Evolutionary conservation across 2,113 vertebrate genomes (phyloP).

Genomic region (Eleginops maclovinus): DNA sequence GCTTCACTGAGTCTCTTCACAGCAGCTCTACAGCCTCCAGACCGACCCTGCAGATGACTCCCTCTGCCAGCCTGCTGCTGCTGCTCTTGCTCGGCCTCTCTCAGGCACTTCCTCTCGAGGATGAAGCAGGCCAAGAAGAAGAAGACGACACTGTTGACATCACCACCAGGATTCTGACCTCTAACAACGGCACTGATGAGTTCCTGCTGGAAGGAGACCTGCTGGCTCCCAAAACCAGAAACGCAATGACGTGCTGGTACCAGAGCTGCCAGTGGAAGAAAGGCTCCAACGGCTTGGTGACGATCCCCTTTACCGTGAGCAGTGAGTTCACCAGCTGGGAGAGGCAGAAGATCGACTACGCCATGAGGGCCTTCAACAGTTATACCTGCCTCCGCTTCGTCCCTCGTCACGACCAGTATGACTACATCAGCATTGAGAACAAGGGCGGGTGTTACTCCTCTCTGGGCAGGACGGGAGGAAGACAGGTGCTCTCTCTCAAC

Average conservation of each 20-base stretch:
- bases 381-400: constrained; percentile 48
- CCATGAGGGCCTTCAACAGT: constrained; percentile 6
- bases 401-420: constrained; percentile 7
- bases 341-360: background rate
- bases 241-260: constrained; percentile 21
- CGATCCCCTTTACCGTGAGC: constrained; percentile 30
- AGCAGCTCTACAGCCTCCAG: constrained; percentile 33
- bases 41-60: constrained; percentile 47
- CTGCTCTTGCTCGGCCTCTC: constrained; percentile 53
- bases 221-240: constrained; percentile 46
- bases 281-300: constrained; percentile 21
- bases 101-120: constrained; percentile 32
- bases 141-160: constrained; percentile 20
- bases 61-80: constrained; percentile 46
- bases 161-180: constrained; percentile 38
- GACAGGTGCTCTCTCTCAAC: constrained; percentile 51
- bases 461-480: constrained; percentile 23
- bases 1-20: constrained; percentile 34
- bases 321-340: background rate
- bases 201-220: constrained; percentile 52
- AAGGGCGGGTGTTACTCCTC: background rate
- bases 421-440: constrained; percentile 47
- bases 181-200: constrained; percentile 20
- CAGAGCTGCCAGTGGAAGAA: constrained; percentile 30
- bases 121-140: background rate